Evolutionary conservation across 2,888 invertebrate genomes (phyloP).

Genomic region (Drosophila peninsularis): DNA sequence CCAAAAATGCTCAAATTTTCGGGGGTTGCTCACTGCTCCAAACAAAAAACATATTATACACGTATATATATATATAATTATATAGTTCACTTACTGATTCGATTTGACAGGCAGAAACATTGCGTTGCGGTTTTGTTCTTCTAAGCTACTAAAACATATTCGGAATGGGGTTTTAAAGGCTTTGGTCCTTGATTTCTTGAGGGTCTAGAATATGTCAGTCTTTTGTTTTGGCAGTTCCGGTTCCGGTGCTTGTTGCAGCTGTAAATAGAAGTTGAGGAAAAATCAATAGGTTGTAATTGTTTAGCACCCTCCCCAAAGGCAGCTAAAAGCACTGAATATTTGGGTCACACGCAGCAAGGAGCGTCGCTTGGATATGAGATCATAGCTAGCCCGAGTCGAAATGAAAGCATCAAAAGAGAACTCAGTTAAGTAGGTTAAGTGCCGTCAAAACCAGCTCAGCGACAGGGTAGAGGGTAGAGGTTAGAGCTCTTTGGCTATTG

Average conservation of each 20-base stretch:
- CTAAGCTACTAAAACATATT: conserved; percentile 42
- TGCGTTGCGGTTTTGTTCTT: conserved; percentile 29
- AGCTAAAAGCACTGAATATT: conserved; percentile 21
- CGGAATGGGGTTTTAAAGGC: conserved; percentile 22
- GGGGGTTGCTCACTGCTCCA: conserved; percentile 53
- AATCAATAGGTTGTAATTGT: conserved; percentile 72
- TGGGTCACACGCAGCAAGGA: conserved; percentile 45
- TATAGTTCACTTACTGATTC: conserved; percentile 82
- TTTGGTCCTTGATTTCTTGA: conserved; percentile 28
- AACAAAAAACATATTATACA: background rate
- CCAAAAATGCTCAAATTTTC: conserved; percentile 9
- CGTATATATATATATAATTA: background rate
- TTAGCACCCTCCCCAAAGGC: conserved; percentile 23
- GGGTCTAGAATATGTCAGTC: conserved; percentile 36
- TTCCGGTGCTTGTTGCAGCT: conserved; percentile 40
- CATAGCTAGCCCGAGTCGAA: conserved; percentile 39
- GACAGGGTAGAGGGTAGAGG: too few relatives aligned
- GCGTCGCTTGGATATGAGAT: conserved; percentile 56
- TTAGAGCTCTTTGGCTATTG: conserved; percentile 30
- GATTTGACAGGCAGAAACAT: conserved; percentile 85
- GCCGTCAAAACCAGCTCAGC: conserved; percentile 39
- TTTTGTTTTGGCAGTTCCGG: conserved; percentile 67
- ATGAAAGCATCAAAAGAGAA: conserved; percentile 60
- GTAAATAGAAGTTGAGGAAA: conserved; percentile 43
- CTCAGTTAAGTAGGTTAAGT: conserved; percentile 68